Evolutionary conservation across 2,113 vertebrate genomes (phyloP).

Genomic region (Eurypyga helias): DNA sequence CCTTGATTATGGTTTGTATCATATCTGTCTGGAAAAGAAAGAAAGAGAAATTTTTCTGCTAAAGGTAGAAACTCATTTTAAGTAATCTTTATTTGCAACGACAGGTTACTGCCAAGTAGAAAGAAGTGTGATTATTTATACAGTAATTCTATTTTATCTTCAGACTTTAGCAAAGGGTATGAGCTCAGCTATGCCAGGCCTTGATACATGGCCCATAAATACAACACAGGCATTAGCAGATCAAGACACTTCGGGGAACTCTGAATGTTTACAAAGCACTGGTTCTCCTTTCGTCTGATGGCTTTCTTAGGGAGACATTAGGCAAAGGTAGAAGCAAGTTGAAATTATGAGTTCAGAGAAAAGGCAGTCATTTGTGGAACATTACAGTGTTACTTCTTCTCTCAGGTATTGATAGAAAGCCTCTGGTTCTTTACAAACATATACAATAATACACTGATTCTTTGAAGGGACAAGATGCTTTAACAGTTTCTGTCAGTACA

Average conservation of each 20-base stretch:
- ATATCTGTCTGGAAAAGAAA: neutral
- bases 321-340: neutral
- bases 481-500: neutral
- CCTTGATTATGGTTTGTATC: neutral
- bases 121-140: neutral
- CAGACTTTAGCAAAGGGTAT: neutral
- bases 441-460: neutral
- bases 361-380: neutral
- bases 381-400: neutral
- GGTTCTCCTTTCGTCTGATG: neutral
- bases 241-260: neutral
- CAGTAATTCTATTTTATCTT: neutral
- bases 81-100: neutral
- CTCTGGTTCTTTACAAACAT: neutral
- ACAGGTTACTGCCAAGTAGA: neutral
- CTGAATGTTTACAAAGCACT: neutral
- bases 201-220: neutral
- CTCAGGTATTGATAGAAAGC: neutral
- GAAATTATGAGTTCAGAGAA: neutral
- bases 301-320: rapidly evolving
- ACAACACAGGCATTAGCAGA: neutral
- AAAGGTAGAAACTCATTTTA: neutral
- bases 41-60: neutral
- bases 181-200: neutral
- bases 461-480: neutral